phyloP scores from a whole-genome alignment of 2,797 vertebrate species.

The Thaleichthys pacificus region DNA sequence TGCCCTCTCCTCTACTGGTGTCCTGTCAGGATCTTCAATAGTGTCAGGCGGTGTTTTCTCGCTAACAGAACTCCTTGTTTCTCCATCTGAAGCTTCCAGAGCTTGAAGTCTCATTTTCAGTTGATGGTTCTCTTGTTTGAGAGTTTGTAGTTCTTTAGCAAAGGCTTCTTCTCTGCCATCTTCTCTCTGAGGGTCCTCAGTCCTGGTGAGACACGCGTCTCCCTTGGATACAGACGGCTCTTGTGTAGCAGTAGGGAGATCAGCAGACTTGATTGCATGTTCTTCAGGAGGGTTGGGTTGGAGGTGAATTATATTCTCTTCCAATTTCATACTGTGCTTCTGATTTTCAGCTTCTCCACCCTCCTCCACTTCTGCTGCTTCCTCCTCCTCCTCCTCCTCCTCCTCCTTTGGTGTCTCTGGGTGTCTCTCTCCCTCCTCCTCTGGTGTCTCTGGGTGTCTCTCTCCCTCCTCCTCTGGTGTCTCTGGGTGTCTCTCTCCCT shows the following conservation, averaged over 20 bases:
- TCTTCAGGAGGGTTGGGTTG: not conserved
- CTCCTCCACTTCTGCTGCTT: not conserved
- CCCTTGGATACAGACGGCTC: slow-evolving; percentile 1
- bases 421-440: no score
- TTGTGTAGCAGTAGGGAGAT: not conserved
- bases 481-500: not conserved
- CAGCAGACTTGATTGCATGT: not conserved
- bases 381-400: slow-evolving; percentile 3
- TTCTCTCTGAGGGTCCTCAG: slow-evolving; percentile 23
- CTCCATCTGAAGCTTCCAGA: not conserved
- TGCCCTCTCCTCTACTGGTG: not conserved
- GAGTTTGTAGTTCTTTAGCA: slow-evolving; percentile 42
- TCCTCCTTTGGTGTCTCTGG: no score
- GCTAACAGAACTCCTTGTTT: slow-evolving; percentile 6
- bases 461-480: not conserved
- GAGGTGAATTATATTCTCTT: not conserved
- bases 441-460: no score
- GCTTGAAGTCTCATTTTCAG: slow-evolving; percentile 51
- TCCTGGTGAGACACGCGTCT: slow-evolving; percentile 22
- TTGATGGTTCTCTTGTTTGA: slow-evolving; percentile 53
- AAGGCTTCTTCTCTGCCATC: slow-evolving; percentile 21
- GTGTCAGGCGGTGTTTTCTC: slow-evolving; percentile 4
- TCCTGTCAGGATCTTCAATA: slow-evolving; percentile 10
- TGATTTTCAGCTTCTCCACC: slow-evolving; percentile 22
- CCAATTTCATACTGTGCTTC: not conserved